Conservation (phyloP, 2,888 invertebrate genomes). For the Eilema sororculum region DNA sequence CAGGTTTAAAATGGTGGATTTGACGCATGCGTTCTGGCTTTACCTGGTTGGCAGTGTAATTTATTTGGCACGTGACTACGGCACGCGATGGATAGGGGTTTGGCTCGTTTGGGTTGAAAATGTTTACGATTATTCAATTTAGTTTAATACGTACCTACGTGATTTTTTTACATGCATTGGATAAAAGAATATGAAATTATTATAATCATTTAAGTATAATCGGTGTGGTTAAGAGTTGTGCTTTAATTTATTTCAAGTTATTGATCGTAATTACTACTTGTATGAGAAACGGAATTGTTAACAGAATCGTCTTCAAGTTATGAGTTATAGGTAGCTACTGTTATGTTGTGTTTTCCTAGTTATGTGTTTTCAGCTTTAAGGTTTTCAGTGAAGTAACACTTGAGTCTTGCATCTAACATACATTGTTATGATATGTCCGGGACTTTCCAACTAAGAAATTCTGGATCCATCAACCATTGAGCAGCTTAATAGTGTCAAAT, state of each 20-base stretch:
- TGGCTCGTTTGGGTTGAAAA: conserved; percentile 2
- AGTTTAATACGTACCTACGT: not conserved
- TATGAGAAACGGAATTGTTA: too few relatives aligned
- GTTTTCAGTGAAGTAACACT: not conserved
- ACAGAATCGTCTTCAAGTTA: too few relatives aligned
- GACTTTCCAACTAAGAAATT: too few relatives aligned
- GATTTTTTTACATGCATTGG: not conserved
- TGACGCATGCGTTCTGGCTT: conserved; percentile 62
- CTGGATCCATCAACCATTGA: too few relatives aligned
- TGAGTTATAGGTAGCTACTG: too few relatives aligned
- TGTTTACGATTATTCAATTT: not conserved
- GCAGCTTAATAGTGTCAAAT: too few relatives aligned
- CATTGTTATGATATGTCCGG: too few relatives aligned
- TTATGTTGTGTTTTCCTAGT: too few relatives aligned
- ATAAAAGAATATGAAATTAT: not conserved
- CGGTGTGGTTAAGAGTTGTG: not conserved
- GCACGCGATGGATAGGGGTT: conserved; percentile 39
- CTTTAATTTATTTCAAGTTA: not conserved
- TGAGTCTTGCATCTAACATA: too few relatives aligned
- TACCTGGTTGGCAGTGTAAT: conserved; percentile 53
- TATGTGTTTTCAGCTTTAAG: not conserved
- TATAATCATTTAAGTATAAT: not conserved
- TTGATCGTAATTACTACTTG: too few relatives aligned
- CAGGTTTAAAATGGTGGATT: conserved; percentile 51
- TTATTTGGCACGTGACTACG: conserved; percentile 61